These are phyloP conservation scores for Drosophila neonasuta DNA, from an alignment of 2,888 invertebrate genomes.

Conservation along the genomic window DNA sequence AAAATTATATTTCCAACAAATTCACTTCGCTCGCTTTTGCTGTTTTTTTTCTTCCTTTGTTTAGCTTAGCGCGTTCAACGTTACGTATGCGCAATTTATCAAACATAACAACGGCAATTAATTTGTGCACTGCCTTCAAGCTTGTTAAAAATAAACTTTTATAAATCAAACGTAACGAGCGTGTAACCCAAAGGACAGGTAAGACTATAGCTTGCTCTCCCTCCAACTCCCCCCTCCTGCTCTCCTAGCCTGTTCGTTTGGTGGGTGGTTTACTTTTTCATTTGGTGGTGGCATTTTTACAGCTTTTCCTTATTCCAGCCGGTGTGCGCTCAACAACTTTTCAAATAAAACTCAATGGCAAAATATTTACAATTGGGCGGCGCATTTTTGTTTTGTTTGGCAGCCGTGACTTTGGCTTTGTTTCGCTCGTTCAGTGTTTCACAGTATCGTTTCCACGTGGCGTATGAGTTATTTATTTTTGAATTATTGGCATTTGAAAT, in stretches of 20 bases:
- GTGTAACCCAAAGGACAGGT: constrained; percentile 67
- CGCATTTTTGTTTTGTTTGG: constrained; percentile 50
- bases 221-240: neutral
- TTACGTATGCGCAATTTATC: constrained; percentile 72
- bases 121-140: constrained; percentile 65
- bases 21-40: constrained; percentile 39
- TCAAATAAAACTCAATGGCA: constrained; percentile 74
- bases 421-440: constrained; percentile 53
- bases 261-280: constrained; percentile 51
- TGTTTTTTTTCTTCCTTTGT: constrained; percentile 55
- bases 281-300: constrained; percentile 56
- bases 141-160: constrained; percentile 69
- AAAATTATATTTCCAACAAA: constrained; percentile 38
- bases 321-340: constrained; percentile 53
- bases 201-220: constrained; percentile 9
- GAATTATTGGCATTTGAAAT: constrained; percentile 68
- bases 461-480: constrained; percentile 76
- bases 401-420: constrained; percentile 69
- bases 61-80: constrained; percentile 24
- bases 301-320: constrained; percentile 8
- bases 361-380: constrained; percentile 72
- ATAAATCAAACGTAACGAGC: constrained; percentile 78
- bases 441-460: constrained; percentile 31
- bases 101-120: constrained; percentile 75
- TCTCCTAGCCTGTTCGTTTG: neutral